Evolutionary conservation across 2,888 invertebrate species (phyloP).

Genomic region (Megastigmus dorsalis): DNA sequence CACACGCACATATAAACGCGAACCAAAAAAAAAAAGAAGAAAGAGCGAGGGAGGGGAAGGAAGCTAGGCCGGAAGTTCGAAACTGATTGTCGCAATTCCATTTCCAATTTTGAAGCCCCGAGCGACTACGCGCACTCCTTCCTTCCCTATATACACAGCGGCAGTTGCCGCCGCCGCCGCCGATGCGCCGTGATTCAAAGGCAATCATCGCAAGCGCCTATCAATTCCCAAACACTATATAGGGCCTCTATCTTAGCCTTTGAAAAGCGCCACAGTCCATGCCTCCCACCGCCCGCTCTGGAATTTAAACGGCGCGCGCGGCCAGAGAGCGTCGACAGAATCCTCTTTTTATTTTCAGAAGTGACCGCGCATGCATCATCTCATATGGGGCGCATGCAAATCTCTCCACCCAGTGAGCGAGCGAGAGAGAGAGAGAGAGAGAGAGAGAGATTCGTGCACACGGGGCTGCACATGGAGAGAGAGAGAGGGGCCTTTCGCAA

Average conservation of each 20-base stretch:
- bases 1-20: too few relatives aligned
- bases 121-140: too few relatives aligned
- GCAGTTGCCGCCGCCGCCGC: neutral
- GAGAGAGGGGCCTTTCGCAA: conserved; percentile 60
- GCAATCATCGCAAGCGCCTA: conserved; percentile 49
- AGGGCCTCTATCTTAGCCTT: conserved; percentile 47
- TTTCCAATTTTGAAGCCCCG: conserved; percentile 50
- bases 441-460: conserved; percentile 4
- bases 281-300: too few relatives aligned
- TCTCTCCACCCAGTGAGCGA: conserved; percentile 13
- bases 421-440: neutral
- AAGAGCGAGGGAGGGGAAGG: too few relatives aligned
- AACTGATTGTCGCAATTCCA: conserved; percentile 50
- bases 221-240: conserved; percentile 47
- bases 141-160: too few relatives aligned
- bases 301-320: conserved; percentile 30
- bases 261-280: conserved; percentile 5
- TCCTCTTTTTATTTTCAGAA: conserved; percentile 43
- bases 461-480: too few relatives aligned
- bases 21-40: too few relatives aligned
- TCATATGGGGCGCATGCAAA: conserved; percentile 52
- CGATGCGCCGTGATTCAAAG: conserved; percentile 40
- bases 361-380: conserved; percentile 53
- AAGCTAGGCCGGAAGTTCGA: conserved; percentile 45
- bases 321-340: neutral